These are phyloP conservation scores for Euschistus heros DNA, from an alignment of 1,140 invertebrate genomes.

Conservation along the genomic window DNA sequence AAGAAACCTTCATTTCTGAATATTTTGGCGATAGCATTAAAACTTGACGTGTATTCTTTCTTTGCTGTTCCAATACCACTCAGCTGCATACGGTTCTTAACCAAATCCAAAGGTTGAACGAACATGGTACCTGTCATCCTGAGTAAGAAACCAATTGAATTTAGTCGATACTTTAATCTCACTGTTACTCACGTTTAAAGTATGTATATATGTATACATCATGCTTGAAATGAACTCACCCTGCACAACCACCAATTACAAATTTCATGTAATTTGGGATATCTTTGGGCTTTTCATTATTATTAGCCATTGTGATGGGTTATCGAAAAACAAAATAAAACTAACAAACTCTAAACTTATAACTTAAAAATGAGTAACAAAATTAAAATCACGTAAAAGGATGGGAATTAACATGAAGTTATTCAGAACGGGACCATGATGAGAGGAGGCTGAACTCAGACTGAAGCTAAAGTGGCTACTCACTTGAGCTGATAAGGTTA, in stretches of 20 bases:
- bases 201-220: slow-evolving; percentile 12
- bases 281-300: slow-evolving; percentile 25
- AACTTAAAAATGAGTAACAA: neutral
- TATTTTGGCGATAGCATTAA: slow-evolving; percentile 59
- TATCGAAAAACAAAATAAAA: neutral
- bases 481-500: no score
- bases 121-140: slow-evolving; percentile 94
- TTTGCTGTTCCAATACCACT: slow-evolving; percentile 59
- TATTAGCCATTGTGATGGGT: no score
- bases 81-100: slow-evolving; percentile 98
- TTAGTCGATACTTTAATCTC: neutral
- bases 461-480: no score
- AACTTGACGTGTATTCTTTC: slow-evolving; percentile 64
- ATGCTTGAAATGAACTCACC: slow-evolving; percentile 43
- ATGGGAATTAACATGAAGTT: no score
- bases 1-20: slow-evolving; percentile 78
- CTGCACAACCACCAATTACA: slow-evolving; percentile 54
- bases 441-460: no score
- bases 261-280: slow-evolving; percentile 39
- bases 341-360: neutral
- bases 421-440: no score
- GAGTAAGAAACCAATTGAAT: slow-evolving; percentile 33
- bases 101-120: slow-evolving; percentile 94
- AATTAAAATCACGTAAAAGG: neutral
- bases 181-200: neutral